Conservation (phyloP, 2,113 vertebrate species). For the Sprattus sprattus region DNA sequence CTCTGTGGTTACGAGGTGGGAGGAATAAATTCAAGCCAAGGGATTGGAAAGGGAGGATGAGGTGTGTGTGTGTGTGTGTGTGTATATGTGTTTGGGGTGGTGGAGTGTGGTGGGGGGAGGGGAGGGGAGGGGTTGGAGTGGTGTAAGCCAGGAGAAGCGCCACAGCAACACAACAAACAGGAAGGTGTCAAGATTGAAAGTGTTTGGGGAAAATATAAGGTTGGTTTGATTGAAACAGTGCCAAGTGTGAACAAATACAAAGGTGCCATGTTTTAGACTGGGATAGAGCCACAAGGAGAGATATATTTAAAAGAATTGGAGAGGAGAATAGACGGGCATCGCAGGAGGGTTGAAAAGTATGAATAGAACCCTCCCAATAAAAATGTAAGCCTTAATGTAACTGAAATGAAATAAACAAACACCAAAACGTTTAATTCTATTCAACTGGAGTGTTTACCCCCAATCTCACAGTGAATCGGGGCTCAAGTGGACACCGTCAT, state of each 20-base stretch:
- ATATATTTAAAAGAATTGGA: background rate
- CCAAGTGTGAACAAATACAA: background rate
- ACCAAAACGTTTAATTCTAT: background rate
- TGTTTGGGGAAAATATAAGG: constrained; percentile 2
- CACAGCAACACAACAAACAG: constrained; percentile 4
- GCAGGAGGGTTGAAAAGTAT: background rate
- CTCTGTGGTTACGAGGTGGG: background rate
- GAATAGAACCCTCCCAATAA: background rate
- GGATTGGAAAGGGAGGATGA: constrained; percentile 11
- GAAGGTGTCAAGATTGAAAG: constrained; percentile 6
- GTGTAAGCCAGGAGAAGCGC: background rate
- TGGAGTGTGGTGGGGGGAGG: background rate
- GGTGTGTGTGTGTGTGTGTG: background rate
- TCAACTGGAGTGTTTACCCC: background rate
- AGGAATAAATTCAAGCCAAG: background rate
- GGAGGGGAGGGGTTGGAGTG: background rate
- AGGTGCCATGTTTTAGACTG: background rate
- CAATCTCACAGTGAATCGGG: background rate
- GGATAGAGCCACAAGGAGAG: background rate
- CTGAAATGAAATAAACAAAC: constrained; percentile 5
- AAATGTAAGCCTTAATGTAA: constrained; percentile 1
- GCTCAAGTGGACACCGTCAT: background rate
- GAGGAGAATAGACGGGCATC: background rate
- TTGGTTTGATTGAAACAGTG: background rate
- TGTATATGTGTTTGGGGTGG: background rate